These are phyloP conservation scores for Oscheius sp. DNA, from an alignment of 2,888 invertebrate genomes.

Conservation along the genomic window DNA sequence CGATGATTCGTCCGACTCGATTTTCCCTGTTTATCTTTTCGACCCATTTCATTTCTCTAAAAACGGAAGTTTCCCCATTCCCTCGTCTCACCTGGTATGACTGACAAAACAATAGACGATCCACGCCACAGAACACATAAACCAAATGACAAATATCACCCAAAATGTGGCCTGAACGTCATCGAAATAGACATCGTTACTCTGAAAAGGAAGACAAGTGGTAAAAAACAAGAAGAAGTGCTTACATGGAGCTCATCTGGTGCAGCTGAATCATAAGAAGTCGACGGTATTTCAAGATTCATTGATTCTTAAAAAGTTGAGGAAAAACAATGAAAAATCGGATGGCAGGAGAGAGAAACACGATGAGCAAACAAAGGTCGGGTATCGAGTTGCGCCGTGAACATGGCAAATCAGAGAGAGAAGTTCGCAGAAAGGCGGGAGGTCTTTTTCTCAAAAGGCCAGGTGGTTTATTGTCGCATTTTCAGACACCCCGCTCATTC, in stretches of 20 bases:
- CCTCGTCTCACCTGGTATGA: conserved; percentile 12
- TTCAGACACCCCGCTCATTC: too few relatives aligned
- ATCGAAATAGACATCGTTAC: conserved; percentile 27
- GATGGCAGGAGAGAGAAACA: conserved; percentile 31
- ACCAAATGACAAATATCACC: conserved; percentile 24
- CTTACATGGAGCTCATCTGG: conserved; percentile 18
- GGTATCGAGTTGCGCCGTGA: conserved; percentile 32
- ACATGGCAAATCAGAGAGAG: conserved; percentile 26
- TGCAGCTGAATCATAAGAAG: conserved; percentile 4
- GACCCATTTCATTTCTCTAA: conserved; percentile 23
- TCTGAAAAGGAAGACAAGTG: conserved; percentile 15
- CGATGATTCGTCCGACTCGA: conserved; percentile 30
- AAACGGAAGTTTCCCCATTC: background rate
- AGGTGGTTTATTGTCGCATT: background rate
- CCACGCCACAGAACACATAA: conserved; percentile 31
- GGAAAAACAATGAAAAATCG: conserved; percentile 12
- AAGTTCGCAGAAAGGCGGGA: background rate
- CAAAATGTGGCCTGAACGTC: conserved; percentile 29
- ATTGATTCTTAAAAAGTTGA: conserved; percentile 1
- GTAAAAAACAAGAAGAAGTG: background rate
- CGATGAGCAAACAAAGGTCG: conserved; percentile 34
- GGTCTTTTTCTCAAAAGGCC: background rate
- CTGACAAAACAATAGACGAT: conserved; percentile 24
- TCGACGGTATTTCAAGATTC: conserved; percentile 18
- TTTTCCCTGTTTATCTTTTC: conserved; percentile 20